A percentile compares a stretch with the other conserved stretches of the same genome.
phyloP scores from a whole-genome alignment of 2,888 invertebrate genomes.

The Caenorhabditis doughertyi region DNA sequence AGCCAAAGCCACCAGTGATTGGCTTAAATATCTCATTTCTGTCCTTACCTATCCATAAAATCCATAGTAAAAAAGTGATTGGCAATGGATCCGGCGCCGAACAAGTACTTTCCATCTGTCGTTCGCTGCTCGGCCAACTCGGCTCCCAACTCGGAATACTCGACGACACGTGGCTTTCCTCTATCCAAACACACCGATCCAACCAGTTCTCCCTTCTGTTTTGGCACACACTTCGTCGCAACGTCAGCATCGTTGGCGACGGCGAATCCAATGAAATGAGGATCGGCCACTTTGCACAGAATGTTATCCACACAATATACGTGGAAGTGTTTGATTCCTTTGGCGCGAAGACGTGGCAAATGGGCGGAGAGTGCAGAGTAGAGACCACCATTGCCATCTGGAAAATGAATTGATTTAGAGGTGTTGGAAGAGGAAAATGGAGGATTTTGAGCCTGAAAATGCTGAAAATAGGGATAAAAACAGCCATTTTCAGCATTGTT shows the following conservation, averaged over 20 bases:
- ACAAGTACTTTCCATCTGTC: constrained; percentile 88
- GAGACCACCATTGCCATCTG: constrained; percentile 86
- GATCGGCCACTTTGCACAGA: constrained; percentile 86
- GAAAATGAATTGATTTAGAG: no score
- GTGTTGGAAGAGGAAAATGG: no score
- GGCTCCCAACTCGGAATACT: constrained; percentile 96
- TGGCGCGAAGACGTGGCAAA: constrained; percentile 84
- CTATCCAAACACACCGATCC: constrained; percentile 70
- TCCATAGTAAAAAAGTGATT: constrained; percentile 96
- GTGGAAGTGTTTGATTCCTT: constrained; percentile 93
- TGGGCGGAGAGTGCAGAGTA: constrained; percentile 85
- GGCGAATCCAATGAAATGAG: constrained; percentile 67
- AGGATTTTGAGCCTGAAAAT: no score
- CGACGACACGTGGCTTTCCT: constrained; percentile 87
- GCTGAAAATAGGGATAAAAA: no score
- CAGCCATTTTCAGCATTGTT: no score
- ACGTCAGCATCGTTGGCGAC: constrained; percentile 93
- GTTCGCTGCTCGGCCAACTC: constrained; percentile 88
- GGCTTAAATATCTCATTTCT: no score
- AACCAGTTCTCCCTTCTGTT: constrained; percentile 69
- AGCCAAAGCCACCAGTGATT: no score
- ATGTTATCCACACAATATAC: constrained; percentile 99
- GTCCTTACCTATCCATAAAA: constrained; percentile 89
- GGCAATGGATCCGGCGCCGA: constrained; percentile 97
- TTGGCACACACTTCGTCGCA: constrained; percentile 85